Evolutionary conservation across 1,140 invertebrate genomes (phyloP).

Genomic region (Whitmania pigra): DNA sequence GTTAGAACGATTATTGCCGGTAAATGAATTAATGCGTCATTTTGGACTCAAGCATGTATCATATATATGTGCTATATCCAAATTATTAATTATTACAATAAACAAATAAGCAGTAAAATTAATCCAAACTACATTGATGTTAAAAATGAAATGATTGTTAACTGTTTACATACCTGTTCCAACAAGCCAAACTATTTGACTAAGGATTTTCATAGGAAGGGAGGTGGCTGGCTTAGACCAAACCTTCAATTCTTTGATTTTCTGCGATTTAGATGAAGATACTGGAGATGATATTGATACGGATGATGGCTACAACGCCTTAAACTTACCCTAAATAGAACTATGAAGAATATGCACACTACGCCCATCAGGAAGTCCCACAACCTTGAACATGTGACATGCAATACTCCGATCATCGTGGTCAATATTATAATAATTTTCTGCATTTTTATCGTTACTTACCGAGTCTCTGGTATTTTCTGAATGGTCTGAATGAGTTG

Average conservation of each 20-base stretch:
- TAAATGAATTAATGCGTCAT: too few relatives aligned
- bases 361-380: slow-evolving; percentile 27
- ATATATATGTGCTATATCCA: too few relatives aligned
- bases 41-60: too few relatives aligned
- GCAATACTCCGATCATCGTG: neutral
- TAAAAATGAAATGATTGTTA: too few relatives aligned
- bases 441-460: slow-evolving; percentile 6
- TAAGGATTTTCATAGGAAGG: slow-evolving; percentile 14
- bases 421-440: slow-evolving; percentile 4
- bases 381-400: slow-evolving; percentile 20
- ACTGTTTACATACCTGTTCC: slow-evolving; percentile 11
- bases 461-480: slow-evolving; percentile 25
- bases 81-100: too few relatives aligned
- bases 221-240: neutral
- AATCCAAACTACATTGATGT: too few relatives aligned
- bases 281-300: neutral
- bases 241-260: slow-evolving; percentile 16
- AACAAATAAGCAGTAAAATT: too few relatives aligned
- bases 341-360: slow-evolving; percentile 24
- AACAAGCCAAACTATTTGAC: slow-evolving; percentile 8
- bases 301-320: too few relatives aligned
- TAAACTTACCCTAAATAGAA: slow-evolving; percentile 25
- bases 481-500: slow-evolving; percentile 22
- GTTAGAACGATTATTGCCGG: too few relatives aligned
- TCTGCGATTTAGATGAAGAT: neutral